A percentile compares a stretch with the other conserved stretches of the same genome.
Evolutionary conservation across 2,113 vertebrate species (phyloP).

Genomic region (Lasiurus cinereus): DNA sequence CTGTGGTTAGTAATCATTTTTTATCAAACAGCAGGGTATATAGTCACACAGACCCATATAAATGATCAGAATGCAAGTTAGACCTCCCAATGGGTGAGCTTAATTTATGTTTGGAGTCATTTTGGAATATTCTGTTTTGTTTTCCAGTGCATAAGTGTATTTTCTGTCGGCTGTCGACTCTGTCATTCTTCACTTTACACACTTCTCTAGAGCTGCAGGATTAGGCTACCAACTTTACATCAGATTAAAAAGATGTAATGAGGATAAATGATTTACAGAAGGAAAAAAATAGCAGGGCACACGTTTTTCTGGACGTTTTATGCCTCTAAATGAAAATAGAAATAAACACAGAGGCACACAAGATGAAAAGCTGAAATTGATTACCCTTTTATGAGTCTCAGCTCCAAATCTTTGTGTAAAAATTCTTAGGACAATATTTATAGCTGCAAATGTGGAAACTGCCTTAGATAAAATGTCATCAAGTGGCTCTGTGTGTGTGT

Average conservation of each 20-base stretch:
- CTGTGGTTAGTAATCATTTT: constrained; percentile 75
- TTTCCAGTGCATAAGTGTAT: constrained; percentile 66
- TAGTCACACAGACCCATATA: constrained; percentile 66
- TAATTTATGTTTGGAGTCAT: constrained; percentile 73
- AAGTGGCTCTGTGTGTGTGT: constrained; percentile 73
- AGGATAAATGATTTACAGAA: constrained; percentile 64
- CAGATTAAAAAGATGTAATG: constrained; percentile 69
- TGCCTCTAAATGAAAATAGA: constrained; percentile 62
- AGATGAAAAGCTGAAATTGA: constrained; percentile 72
- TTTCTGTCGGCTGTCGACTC: constrained; percentile 62
- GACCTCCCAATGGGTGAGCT: constrained; percentile 66
- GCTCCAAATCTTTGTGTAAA: constrained; percentile 67
- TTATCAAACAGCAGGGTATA: constrained; percentile 74
- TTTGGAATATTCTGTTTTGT: constrained; percentile 79
- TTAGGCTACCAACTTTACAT: constrained; percentile 58
- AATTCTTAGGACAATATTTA: constrained; percentile 71
- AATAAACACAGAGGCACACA: constrained; percentile 70
- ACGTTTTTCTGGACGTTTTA: constrained; percentile 49
- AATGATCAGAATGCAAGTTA: constrained; percentile 70
- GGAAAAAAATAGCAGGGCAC: constrained; percentile 48
- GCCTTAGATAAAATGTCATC: constrained; percentile 71
- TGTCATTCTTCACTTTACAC: constrained; percentile 56
- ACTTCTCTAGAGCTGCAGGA: constrained; percentile 54
- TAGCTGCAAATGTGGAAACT: constrained; percentile 73
- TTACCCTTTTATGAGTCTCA: constrained; percentile 73